Conservation (phyloP, 2,113 vertebrate genomes). For the Trematocara nigrifrons region DNA sequence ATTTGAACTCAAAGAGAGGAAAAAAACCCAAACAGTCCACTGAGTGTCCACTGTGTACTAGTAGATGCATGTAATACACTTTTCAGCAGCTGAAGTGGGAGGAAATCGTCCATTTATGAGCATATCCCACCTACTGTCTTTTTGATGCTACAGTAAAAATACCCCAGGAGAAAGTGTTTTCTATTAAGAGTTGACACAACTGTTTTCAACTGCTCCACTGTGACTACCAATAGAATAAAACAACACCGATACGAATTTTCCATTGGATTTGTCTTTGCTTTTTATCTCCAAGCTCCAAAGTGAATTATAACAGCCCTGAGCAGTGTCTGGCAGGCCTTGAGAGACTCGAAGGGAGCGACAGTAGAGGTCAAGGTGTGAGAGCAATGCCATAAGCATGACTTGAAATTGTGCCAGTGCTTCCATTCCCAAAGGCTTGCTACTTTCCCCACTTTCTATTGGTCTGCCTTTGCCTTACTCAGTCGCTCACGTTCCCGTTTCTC, state of each 20-base stretch:
- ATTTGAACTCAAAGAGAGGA: slow-evolving; percentile 1
- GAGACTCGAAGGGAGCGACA: slow-evolving; percentile 43
- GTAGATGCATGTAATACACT: slow-evolving; percentile 22
- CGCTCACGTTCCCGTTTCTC: not conserved
- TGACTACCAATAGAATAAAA: slow-evolving; percentile 53
- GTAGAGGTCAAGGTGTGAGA: slow-evolving; percentile 55
- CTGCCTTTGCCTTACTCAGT: not conserved
- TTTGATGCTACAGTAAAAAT: slow-evolving; percentile 18
- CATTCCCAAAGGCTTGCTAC: slow-evolving; percentile 26
- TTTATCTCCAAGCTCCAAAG: slow-evolving; percentile 42
- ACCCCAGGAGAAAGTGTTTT: slow-evolving; percentile 10
- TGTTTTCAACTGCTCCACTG: slow-evolving; percentile 31
- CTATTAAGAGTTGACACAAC: not conserved
- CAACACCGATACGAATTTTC: slow-evolving; percentile 9
- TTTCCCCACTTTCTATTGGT: slow-evolving; percentile 1
- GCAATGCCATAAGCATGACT: slow-evolving; percentile 26
- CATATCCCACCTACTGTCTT: slow-evolving; percentile 4
- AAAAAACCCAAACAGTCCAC: slow-evolving; percentile 17
- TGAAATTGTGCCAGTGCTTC: slow-evolving; percentile 42
- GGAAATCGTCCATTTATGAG: slow-evolving; percentile 19
- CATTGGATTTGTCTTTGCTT: slow-evolving; percentile 39
- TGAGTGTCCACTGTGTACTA: slow-evolving; percentile 33
- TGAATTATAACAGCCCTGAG: slow-evolving; percentile 41
- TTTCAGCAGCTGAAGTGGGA: slow-evolving; percentile 21
- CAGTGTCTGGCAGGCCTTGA: slow-evolving; percentile 46